Conservation (phyloP, 1,140 invertebrate species). For the Drosophila sproati region DNA sequence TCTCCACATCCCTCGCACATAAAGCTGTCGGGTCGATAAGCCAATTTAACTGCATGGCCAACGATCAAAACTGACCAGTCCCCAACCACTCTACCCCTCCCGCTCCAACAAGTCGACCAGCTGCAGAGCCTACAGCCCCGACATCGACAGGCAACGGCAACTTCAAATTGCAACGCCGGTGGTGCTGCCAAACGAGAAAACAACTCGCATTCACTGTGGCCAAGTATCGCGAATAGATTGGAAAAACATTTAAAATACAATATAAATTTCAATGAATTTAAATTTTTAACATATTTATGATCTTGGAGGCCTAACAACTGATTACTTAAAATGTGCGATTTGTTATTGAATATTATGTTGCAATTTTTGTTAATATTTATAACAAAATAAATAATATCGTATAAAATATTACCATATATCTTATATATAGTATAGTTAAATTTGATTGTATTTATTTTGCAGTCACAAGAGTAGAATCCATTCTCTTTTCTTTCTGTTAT, state of each 20-base stretch:
- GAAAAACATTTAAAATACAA: neutral
- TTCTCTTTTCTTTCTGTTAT: too few relatives aligned
- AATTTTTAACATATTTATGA: too few relatives aligned
- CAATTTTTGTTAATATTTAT: too few relatives aligned
- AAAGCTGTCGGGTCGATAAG: conserved; percentile 58
- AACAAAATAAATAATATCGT: too few relatives aligned
- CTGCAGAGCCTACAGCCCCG: conserved; percentile 7
- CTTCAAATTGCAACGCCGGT: conserved; percentile 60
- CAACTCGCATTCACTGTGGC: conserved; percentile 38
- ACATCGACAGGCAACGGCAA: conserved; percentile 53
- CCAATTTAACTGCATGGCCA: conserved; percentile 43
- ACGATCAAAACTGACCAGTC: conserved; percentile 52
- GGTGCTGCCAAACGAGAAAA: conserved; percentile 64
- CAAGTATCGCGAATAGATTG: neutral
- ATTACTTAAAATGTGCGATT: too few relatives aligned
- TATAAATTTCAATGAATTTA: neutral
- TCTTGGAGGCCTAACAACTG: too few relatives aligned
- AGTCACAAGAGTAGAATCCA: too few relatives aligned
- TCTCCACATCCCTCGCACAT: neutral
- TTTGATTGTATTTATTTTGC: too few relatives aligned
- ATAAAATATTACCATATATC: neutral
- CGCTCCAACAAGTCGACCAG: neutral
- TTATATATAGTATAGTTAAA: too few relatives aligned
- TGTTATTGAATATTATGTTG: too few relatives aligned
- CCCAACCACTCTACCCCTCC: conserved; percentile 1